These are phyloP conservation scores for Mesocricetus auratus DNA, from an alignment of 2,113 vertebrate genomes.

Conservation along the genomic window DNA sequence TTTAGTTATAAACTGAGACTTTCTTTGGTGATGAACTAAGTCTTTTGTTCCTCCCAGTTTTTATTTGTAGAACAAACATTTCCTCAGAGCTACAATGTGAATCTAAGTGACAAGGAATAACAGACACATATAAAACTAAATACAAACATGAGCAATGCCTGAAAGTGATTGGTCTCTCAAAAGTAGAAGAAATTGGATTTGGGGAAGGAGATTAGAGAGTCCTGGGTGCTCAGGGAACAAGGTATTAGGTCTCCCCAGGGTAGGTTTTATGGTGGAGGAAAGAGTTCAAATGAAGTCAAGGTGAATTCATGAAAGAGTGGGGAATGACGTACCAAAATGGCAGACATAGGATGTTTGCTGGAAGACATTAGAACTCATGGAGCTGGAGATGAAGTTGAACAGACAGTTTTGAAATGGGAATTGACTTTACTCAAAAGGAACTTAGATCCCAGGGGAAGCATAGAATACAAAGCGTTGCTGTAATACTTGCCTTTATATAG, in stretches of 20 bases:
- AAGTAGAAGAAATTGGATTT: not conserved
- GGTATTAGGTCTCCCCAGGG: not conserved
- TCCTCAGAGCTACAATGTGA: not conserved
- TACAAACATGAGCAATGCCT: rapidly evolving
- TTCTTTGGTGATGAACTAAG: not conserved
- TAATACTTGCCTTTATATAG: not conserved
- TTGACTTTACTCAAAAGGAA: not conserved
- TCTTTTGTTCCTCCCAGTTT: not conserved
- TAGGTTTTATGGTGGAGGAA: not conserved
- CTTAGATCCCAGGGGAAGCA: not conserved
- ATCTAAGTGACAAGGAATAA: not conserved
- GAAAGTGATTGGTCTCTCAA: not conserved
- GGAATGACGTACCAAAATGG: too few species aligned
- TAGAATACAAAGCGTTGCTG: rapidly evolving
- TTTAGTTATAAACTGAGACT: not conserved
- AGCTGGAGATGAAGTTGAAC: not conserved
- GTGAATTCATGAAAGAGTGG: not conserved
- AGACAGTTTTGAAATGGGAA: not conserved
- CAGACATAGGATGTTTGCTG: rapidly evolving
- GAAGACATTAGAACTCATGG: not conserved
- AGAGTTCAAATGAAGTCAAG: not conserved
- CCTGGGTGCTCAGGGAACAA: not conserved
- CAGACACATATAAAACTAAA: not conserved
- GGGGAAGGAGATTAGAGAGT: not conserved
- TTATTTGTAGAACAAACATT: constrained; percentile 21